Conservation (phyloP, 2,888 invertebrate genomes). For the Pachydiplax longipennis region DNA sequence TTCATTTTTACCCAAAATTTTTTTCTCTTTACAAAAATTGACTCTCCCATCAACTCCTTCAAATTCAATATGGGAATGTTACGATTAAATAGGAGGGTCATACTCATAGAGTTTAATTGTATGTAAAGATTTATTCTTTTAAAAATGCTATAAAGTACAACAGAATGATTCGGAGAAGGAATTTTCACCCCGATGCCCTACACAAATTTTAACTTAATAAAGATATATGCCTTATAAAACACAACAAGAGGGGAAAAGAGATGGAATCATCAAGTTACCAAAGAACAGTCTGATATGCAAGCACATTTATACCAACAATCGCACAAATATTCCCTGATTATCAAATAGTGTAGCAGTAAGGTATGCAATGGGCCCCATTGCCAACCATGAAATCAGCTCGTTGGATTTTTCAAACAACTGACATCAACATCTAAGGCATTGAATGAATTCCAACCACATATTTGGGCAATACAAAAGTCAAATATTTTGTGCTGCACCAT, state of each 20-base stretch:
- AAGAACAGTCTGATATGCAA: slow-evolving; percentile 42
- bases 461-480: slow-evolving; percentile 4
- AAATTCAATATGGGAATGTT: slow-evolving; percentile 38
- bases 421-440: background rate
- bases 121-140: background rate
- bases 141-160: no score
- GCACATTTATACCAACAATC: slow-evolving; percentile 27
- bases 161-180: no score
- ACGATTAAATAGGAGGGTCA: slow-evolving; percentile 16
- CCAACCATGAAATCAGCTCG: slow-evolving; percentile 23
- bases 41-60: slow-evolving; percentile 9
- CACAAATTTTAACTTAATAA: background rate
- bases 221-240: background rate
- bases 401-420: slow-evolving; percentile 3
- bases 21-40: slow-evolving; percentile 32
- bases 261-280: slow-evolving; percentile 31
- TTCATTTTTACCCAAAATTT: slow-evolving; percentile 27
- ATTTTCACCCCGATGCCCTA: background rate
- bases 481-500: slow-evolving; percentile 18
- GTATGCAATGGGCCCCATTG: slow-evolving; percentile 19
- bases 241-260: slow-evolving; percentile 36
- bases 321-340: slow-evolving; percentile 43
- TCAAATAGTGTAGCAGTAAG: slow-evolving; percentile 43
- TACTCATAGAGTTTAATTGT: background rate
- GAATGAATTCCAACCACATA: slow-evolving; percentile 28